phyloP scores from a whole-genome alignment of 1,140 invertebrate genomes.

The Heliconius himera region DNA sequence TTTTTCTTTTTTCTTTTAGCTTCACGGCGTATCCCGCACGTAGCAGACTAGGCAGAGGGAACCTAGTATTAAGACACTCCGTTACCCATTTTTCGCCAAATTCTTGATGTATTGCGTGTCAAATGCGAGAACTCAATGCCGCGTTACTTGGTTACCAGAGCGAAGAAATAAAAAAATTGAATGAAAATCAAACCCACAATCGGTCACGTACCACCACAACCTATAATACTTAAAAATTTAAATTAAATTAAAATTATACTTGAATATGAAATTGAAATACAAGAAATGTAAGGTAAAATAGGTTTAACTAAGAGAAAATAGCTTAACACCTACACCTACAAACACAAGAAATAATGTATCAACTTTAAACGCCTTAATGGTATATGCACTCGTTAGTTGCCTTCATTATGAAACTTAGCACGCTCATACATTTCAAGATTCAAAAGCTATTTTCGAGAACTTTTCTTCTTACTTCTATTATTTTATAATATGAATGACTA shows the following conservation, averaged over 20 bases:
- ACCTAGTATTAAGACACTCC: no score
- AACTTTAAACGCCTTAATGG: neutral
- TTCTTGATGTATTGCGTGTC: no score
- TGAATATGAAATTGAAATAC: neutral
- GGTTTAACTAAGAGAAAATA: neutral
- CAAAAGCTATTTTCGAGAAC: constrained; percentile 4
- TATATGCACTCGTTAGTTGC: constrained; percentile 11
- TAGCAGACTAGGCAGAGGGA: no score
- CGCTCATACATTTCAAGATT: constrained; percentile 20
- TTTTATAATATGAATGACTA: neutral
- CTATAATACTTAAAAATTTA: neutral
- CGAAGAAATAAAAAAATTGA: neutral
- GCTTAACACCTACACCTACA: neutral
- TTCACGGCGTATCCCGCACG: no score
- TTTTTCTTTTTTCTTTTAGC: no score
- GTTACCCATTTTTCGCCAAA: no score
- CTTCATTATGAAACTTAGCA: constrained; percentile 17
- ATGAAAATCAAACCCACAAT: no score
- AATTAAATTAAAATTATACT: neutral
- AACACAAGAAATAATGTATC: neutral
- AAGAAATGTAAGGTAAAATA: neutral
- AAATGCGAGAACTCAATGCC: no score
- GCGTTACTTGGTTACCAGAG: no score
- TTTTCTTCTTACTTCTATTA: neutral
- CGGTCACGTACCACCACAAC: no score